Conservation (phyloP, 2,797 vertebrate genomes). For the Cryptoprocta ferox region DNA sequence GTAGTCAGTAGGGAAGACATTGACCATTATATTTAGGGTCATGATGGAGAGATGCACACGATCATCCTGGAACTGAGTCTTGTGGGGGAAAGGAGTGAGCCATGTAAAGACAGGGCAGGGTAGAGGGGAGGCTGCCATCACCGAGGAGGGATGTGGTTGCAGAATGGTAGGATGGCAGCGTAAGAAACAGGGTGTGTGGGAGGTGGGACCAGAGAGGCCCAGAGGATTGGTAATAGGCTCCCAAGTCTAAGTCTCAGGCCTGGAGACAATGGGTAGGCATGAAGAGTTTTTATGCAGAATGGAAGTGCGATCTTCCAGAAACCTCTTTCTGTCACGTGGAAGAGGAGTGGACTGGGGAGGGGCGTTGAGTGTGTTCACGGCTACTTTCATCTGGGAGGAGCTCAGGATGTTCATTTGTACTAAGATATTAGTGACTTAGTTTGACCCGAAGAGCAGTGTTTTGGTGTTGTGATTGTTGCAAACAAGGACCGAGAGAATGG, state of each 20-base stretch:
- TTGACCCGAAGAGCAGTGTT: neutral
- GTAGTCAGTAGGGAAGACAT: neutral
- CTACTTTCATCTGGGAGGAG: neutral
- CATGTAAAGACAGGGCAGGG: neutral
- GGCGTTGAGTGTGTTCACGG: neutral
- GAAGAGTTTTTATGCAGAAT: neutral
- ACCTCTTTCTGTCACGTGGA: neutral
- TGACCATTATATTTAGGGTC: neutral
- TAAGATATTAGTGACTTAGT: neutral
- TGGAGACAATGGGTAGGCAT: neutral
- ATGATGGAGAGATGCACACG: neutral
- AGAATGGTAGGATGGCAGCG: no score
- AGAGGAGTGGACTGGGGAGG: neutral
- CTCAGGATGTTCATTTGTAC: neutral
- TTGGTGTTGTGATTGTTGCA: constrained; percentile 13
- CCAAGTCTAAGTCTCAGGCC: neutral
- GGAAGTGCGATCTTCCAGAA: neutral
- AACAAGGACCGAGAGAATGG: neutral
- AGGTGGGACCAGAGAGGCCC: neutral
- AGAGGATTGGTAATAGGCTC: neutral
- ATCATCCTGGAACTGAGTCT: neutral
- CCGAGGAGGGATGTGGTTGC: neutral
- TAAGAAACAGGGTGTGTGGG: no score
- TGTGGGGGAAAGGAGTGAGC: neutral
- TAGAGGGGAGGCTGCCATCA: neutral